These are phyloP conservation scores for Conomelus anceps DNA, from an alignment of 2,888 invertebrate genomes.

Conservation along the genomic window DNA sequence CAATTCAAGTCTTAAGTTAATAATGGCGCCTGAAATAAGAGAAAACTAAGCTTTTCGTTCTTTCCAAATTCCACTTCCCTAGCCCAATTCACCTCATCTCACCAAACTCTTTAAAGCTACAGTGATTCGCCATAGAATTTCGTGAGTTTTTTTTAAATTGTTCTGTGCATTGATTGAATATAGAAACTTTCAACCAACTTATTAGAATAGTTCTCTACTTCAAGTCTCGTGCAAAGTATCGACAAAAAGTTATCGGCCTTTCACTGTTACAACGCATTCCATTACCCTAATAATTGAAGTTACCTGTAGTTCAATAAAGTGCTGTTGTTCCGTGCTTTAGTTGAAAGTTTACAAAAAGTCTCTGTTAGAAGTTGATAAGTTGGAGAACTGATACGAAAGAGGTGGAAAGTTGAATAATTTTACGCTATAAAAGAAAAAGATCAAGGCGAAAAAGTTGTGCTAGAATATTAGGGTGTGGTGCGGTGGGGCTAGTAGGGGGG, in stretches of 20 bases:
- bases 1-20: too few relatives aligned
- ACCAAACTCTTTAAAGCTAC: too few relatives aligned
- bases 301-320: background rate
- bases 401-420: background rate
- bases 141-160: too few relatives aligned
- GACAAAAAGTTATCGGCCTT: background rate
- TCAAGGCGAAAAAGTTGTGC: background rate
- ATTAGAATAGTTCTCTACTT: background rate
- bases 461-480: background rate
- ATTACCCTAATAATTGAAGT: background rate
- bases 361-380: background rate
- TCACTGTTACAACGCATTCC: background rate
- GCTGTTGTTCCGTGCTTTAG: background rate
- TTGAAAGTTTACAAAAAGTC: background rate
- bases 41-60: too few relatives aligned
- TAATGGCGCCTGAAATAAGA: too few relatives aligned
- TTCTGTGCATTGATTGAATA: too few relatives aligned
- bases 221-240: background rate
- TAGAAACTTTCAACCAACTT: background rate
- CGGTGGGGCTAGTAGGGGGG: background rate
- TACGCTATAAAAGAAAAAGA: background rate
- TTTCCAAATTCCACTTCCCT: too few relatives aligned
- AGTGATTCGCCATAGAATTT: too few relatives aligned
- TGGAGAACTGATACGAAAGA: background rate
- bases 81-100: too few relatives aligned